Percentiles rank a stretch among this genome's conserved stretches.
phyloP scores from a whole-genome alignment of 1,140 invertebrate genomes.

The Tenebrio molitor region DNA sequence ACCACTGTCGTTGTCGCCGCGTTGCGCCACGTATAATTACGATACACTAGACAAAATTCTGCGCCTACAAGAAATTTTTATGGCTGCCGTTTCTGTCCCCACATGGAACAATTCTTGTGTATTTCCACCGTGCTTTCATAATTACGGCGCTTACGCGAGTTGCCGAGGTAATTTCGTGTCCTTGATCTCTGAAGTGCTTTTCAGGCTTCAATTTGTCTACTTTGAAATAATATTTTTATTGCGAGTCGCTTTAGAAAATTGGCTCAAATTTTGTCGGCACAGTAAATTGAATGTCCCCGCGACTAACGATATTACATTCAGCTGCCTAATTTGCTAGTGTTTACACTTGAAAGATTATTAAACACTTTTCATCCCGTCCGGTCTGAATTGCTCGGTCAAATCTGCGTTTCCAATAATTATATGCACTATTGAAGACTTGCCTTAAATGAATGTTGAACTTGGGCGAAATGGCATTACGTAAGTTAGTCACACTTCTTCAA shows the following conservation, averaged over 20 bases:
- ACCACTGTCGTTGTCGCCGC: neutral
- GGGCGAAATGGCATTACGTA: conserved; percentile 45
- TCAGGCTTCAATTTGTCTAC: conserved; percentile 39
- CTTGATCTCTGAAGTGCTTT: conserved; percentile 37
- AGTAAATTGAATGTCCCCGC: conserved; percentile 23
- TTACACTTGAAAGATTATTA: conserved; percentile 25
- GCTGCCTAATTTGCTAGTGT: conserved; percentile 28
- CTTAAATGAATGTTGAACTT: conserved; percentile 23
- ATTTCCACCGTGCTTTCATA: conserved; percentile 1
- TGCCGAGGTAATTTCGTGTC: conserved; percentile 30
- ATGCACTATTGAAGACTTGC: neutral
- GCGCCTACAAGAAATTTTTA: conserved; percentile 7
- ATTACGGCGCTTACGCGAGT: conserved; percentile 34
- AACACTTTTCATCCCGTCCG: conserved; percentile 12
- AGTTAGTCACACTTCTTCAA: conserved; percentile 52
- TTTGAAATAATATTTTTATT: conserved; percentile 41
- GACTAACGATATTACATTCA: conserved; percentile 25
- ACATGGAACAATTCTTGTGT: conserved; percentile 9
- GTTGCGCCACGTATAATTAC: conserved; percentile 23
- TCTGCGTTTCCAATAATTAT: neutral
- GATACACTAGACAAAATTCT: conserved; percentile 27
- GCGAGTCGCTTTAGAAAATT: conserved; percentile 37
- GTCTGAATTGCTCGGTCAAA: too few species aligned
- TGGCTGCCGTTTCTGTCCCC: neutral
- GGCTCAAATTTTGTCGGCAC: conserved; percentile 33